Evolutionary conservation across 2,113 vertebrate species (phyloP).

Genomic region (Hyperopisus bebe): DNA sequence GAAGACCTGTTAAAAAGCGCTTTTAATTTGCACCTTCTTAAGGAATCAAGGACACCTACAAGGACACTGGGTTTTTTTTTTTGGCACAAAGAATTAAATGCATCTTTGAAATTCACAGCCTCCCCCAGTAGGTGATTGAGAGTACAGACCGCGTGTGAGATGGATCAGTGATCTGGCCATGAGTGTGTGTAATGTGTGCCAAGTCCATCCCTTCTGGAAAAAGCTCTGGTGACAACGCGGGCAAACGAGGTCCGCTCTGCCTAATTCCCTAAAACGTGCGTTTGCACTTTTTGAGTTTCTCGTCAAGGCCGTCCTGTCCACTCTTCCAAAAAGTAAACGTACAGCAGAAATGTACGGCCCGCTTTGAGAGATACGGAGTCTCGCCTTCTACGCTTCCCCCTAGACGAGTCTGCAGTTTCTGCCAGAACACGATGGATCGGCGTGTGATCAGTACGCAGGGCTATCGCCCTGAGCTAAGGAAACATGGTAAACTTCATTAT

Average conservation of each 20-base stretch:
- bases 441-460: neutral
- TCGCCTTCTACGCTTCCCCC: neutral
- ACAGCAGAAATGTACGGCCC: neutral
- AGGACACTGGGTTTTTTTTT: neutral
- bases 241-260: neutral
- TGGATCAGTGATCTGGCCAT: neutral
- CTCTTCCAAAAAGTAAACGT: neutral
- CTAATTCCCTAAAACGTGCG: neutral
- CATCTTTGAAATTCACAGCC: neutral
- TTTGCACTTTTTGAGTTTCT: neutral
- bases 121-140: neutral
- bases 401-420: neutral
- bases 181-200: neutral
- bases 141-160: neutral
- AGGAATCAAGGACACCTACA: neutral
- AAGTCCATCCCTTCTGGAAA: neutral
- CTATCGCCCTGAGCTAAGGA: neutral
- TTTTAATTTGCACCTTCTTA: slow-evolving; percentile 7
- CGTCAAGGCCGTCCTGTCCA: neutral
- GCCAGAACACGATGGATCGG: neutral
- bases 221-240: neutral
- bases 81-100: neutral
- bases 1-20: neutral
- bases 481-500: neutral
- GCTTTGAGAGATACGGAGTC: neutral